A percentile compares a stretch with the other conserved stretches of the same genome.
phyloP scores from a whole-genome alignment of 2,113 vertebrate genomes.

The Aramus guarauna region DNA sequence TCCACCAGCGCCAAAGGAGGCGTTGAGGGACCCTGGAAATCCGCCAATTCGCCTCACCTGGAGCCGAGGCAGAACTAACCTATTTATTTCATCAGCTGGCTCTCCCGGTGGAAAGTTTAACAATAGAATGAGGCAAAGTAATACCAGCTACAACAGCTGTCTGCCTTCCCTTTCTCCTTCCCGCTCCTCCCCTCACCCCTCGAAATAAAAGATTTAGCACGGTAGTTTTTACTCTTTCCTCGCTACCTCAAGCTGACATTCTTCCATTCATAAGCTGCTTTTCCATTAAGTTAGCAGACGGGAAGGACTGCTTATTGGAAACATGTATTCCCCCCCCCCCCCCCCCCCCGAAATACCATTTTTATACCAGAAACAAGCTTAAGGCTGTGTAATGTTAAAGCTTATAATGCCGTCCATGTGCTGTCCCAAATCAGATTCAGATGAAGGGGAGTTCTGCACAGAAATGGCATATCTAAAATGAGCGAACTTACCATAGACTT shows the following conservation, averaged over 20 bases:
- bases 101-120: slow-evolving; percentile 67
- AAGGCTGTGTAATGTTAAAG: neutral
- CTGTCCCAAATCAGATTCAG: slow-evolving; percentile 22
- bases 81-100: slow-evolving; percentile 32
- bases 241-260: neutral
- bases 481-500: slow-evolving; percentile 89
- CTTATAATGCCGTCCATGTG: slow-evolving; percentile 55
- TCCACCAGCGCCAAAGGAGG: neutral
- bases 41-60: neutral
- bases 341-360: neutral
- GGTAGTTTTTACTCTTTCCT: neutral
- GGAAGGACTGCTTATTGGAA: slow-evolving; percentile 30
- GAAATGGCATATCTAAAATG: slow-evolving; percentile 14
- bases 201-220: neutral
- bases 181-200: neutral
- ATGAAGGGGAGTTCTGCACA: slow-evolving; percentile 9
- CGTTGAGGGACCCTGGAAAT: neutral
- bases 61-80: neutral
- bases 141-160: neutral
- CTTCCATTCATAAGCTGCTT: neutral
- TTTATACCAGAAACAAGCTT: slow-evolving; percentile 31
- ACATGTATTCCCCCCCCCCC: neutral
- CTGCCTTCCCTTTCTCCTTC: neutral
- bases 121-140: slow-evolving; percentile 17
- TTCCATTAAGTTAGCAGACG: slow-evolving; percentile 9